Percentiles rank a stretch among this genome's conserved stretches.
Conservation (phyloP, 2,797 vertebrate species). For the Phalanger gymnotis region DNA sequence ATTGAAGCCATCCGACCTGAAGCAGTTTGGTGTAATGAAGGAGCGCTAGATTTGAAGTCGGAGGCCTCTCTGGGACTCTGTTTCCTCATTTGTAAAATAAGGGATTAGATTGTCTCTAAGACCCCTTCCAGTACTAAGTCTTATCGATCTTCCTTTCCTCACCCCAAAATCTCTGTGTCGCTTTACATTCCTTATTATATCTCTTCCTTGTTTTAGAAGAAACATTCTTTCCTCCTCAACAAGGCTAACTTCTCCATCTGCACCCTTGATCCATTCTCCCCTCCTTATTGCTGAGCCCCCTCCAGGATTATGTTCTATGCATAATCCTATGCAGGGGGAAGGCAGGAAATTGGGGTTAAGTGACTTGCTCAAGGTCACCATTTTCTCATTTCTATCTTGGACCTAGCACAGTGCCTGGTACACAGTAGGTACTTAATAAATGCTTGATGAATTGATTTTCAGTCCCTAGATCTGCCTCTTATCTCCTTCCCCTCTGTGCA, state of each 20-base stretch:
- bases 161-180: not conserved
- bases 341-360: too few relatives aligned
- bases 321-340: too few relatives aligned
- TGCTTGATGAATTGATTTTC: not conserved
- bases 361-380: too few relatives aligned
- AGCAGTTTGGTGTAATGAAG: not conserved
- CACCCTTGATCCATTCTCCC: not conserved
- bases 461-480: not conserved
- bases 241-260: not conserved
- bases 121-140: not conserved
- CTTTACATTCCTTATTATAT: not conserved
- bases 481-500: not conserved
- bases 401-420: not conserved
- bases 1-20: not conserved
- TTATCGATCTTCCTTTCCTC: not conserved
- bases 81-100: not conserved
- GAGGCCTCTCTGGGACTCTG: not conserved
- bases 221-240: not conserved
- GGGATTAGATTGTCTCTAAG: not conserved
- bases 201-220: not conserved
- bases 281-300: not conserved
- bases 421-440: not conserved
- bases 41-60: not conserved
- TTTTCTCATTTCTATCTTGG: too few relatives aligned
- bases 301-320: too few relatives aligned